Base-by-base conservation (phyloP, 2,797 vertebrate species). In the Enteromius unitaeniatus region DNA sequence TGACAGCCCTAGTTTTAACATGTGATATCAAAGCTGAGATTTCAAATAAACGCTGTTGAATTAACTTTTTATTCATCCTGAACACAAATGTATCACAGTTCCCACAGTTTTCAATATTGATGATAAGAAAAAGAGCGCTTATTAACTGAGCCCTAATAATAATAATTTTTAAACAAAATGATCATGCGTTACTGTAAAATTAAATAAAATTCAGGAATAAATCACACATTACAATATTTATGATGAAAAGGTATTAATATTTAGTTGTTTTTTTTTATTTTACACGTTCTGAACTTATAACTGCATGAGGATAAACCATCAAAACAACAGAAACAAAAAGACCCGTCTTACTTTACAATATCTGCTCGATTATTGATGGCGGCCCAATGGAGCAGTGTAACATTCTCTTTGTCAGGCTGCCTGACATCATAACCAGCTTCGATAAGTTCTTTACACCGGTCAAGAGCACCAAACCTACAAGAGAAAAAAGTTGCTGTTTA, bases 351-450 rank as follows among this genome's bases (percentile, higher is more conserved):
- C 98, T 96, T 97, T 85, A 98, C 94, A 83, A 99, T 93, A 85
- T 99, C 97, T 67, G 91, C 89, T 64, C 97, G 95, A 93, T 99
- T 99, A 93, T 99, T 99, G 91, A 99, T 99, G 58, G 98, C 96
- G 1, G 97, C 97, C 98, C 98, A 99, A 91, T 99, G 98, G 90
- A 99, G 95, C 86, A 98, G 92, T 0, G 97, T 96, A 53, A 99
- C 97, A 5, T 98, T 99, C 92, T 99, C 98, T 89, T 96, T 97
- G 92, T 99, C 98, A 4, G 97, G 97, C 67, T 97, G 96, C 78
- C 95, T 91, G 88, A 99, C 95, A 58, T 99, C 97, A 21, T 97
- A 98, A 70, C 97, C 97, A 0, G 97, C 96, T 81, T 99, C 98
- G 26, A 99, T 92, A 88, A 99, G 93, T 89, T 99, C 97, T 90